A percentile compares a stretch with the other conserved stretches of the same genome.
phyloP scores from a whole-genome alignment of 2,113 vertebrate species.

The Octodon degus region DNA sequence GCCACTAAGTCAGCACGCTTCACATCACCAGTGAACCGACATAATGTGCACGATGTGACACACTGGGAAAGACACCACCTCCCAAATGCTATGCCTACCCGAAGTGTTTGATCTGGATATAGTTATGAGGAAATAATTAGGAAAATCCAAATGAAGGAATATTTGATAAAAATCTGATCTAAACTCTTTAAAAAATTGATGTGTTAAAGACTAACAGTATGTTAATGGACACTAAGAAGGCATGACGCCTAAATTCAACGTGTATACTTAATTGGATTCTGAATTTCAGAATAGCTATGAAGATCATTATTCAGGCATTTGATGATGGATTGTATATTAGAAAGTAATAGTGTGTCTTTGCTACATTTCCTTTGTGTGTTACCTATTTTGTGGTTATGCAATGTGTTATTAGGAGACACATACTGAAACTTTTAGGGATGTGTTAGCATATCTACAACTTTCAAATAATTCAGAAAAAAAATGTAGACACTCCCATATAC shows the following conservation, averaged over 20 bases:
- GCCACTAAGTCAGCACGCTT: neutral
- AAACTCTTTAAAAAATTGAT: neutral
- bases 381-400: neutral
- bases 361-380: constrained; percentile 15
- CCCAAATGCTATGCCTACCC: neutral
- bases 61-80: neutral
- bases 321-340: neutral
- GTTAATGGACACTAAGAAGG: neutral
- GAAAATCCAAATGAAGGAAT: neutral
- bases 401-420: neutral
- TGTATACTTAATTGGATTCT: neutral
- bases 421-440: neutral
- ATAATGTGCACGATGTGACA: too few species aligned
- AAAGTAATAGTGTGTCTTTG: neutral
- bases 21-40: neutral
- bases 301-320: neutral
- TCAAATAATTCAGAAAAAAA: constrained; percentile 39
- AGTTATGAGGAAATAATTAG: neutral
- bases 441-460: neutral
- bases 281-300: neutral
- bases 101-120: neutral
- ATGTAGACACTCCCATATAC: neutral
- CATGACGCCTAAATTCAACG: neutral
- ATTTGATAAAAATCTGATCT: neutral
- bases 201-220: neutral